Conservation (phyloP, 1,140 invertebrate genomes). For the Papilio machaon region DNA sequence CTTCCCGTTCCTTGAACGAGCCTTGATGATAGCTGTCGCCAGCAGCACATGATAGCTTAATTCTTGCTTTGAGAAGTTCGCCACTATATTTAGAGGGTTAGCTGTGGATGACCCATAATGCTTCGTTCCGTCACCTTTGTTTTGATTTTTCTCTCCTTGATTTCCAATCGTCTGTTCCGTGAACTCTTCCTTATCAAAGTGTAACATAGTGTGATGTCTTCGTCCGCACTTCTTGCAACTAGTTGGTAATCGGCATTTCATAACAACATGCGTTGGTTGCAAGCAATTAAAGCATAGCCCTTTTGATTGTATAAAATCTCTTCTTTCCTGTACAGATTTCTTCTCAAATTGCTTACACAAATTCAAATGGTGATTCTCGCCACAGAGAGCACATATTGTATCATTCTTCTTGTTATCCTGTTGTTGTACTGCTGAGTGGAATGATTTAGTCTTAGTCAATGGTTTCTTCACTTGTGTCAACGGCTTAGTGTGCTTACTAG, state of each 20-base stretch:
- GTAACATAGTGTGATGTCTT: slow-evolving; percentile 41
- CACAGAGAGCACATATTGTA: slow-evolving; percentile 18
- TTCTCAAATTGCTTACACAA: slow-evolving; percentile 35
- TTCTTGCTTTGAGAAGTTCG: no score
- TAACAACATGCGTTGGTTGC: slow-evolving; percentile 28
- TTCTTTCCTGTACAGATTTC: slow-evolving; percentile 24
- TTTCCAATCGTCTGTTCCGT: background rate
- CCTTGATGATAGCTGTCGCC: no score
- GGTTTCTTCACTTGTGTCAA: background rate
- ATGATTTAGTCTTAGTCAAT: background rate
- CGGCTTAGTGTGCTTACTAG: background rate
- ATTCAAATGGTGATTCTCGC: slow-evolving; percentile 19
- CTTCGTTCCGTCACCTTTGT: no score
- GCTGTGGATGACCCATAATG: no score
- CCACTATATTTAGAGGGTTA: no score
- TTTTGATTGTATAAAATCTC: slow-evolving; percentile 34
- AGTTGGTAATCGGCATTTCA: slow-evolving; percentile 14
- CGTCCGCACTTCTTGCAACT: slow-evolving; percentile 36
- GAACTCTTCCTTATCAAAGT: slow-evolving; percentile 1
- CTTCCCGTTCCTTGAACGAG: no score
- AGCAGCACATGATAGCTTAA: no score
- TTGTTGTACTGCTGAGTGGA: background rate
- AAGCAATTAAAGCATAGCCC: slow-evolving; percentile 41
- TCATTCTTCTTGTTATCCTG: background rate
- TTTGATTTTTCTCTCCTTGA: background rate